Conservation (phyloP, 2,113 vertebrate genomes). For the Pollachius pollachius region DNA sequence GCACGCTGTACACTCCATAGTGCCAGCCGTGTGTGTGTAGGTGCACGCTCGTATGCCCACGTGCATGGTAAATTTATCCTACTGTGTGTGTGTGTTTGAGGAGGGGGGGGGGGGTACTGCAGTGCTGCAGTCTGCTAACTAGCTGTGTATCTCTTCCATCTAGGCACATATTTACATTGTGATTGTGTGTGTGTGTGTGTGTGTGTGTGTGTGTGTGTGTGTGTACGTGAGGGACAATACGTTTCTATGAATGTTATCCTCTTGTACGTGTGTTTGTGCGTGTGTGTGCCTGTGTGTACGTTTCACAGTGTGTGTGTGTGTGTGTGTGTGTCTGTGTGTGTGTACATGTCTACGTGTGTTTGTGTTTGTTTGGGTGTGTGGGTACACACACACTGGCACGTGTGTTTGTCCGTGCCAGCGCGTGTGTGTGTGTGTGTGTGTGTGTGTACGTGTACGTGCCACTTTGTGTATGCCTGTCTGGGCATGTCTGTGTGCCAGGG, state of each 20-base stretch:
- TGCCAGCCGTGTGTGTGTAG: not conserved
- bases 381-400: not conserved
- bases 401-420: not conserved
- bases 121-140: no score
- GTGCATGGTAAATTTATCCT: not conserved
- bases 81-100: not conserved
- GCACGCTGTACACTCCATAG: not conserved
- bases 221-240: not conserved
- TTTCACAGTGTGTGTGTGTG: no score
- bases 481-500: slow-evolving; percentile 15
- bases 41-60: not conserved
- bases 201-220: no score
- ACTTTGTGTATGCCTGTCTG: not conserved
- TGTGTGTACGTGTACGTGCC: not conserved
- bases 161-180: not conserved
- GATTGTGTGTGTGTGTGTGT: no score
- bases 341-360: not conserved
- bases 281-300: not conserved
- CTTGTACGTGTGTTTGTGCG: not conserved
- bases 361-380: not conserved
- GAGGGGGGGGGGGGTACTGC: no score
- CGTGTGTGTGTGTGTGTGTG: slow-evolving; percentile 3
- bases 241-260: not conserved
- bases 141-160: not conserved
- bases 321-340: not conserved